Base-by-base conservation (phyloP, 2,797 vertebrate species). In the Acipenser ruthenus region DNA sequence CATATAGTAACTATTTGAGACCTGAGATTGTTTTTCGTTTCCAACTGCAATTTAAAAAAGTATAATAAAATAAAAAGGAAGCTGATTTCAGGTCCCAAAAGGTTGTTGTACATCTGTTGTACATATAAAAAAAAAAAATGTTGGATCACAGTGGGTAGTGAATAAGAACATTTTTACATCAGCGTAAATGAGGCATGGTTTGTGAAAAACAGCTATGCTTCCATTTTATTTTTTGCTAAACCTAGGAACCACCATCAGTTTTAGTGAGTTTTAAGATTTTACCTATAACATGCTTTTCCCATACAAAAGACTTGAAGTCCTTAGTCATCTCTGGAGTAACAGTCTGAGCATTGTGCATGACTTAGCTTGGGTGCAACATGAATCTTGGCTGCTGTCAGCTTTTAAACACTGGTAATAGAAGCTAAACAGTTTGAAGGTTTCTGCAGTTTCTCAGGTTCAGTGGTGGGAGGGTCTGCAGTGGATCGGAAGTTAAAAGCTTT, bases 331-430 rank as follows among this genome's bases (percentile, higher is more conserved):
- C 53, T 23, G 49, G 53, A 55, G 65, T 66, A 56, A 68, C 65
- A 68, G 63, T 68, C 69, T 56, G 5, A 7, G 59, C 8, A 56
- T 47, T 71, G 68, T 63, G 52, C 50, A 47, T 9, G 63, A 59
- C 65, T 68, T 47, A 60, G 62, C 50, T 55, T 10, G 65, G 65
- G 61, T 64, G 50, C 65, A 67, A 67, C 50, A 51, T 15, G 62
- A 63, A 51, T 10, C 48, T 61, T 82, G 83, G 82, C 82, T 76
- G 82, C 79, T 72, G 75, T 73, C 78, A 85, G 77, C 82, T 78
- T 75, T 99, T 94, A 99, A 93, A 99, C 97, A 83, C 97, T 99
- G 87, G 97, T 99, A 88, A 99, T 96, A 88, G 97, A 99, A 88
- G 97, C 95, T 88, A 99, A 90, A 89, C 96, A 99, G 93, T 92